A percentile compares a stretch with the other conserved stretches of the same genome.
Conservation (phyloP, 1,140 invertebrate species). For the Solen grandis region DNA sequence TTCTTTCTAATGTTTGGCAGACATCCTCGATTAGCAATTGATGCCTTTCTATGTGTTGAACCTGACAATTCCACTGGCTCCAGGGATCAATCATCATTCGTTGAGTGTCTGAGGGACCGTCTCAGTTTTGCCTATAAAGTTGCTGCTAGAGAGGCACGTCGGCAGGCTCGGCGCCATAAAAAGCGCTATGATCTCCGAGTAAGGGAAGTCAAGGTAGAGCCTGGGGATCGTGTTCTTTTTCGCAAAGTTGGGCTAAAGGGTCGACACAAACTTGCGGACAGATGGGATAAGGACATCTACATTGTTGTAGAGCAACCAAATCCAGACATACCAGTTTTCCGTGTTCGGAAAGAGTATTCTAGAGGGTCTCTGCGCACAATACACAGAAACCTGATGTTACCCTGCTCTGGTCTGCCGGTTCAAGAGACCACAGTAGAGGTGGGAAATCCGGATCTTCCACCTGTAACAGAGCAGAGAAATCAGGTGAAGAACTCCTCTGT, state of each 20-base stretch:
- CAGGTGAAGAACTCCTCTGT: too few relatives aligned
- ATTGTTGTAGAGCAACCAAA: neutral
- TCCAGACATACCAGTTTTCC: conserved; percentile 16
- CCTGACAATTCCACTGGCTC: neutral
- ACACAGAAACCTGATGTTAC: conserved; percentile 18
- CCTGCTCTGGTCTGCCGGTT: neutral
- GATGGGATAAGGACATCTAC: conserved; percentile 20
- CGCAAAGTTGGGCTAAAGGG: too few relatives aligned
- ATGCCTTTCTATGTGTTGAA: conserved; percentile 3
- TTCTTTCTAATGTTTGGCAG: too few relatives aligned
- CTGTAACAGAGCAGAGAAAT: too few relatives aligned
- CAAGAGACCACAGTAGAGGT: too few relatives aligned
- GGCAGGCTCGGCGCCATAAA: too few relatives aligned
- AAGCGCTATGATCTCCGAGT: too few relatives aligned
- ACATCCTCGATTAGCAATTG: conserved; percentile 30
- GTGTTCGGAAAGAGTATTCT: neutral
- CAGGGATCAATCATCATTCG: neutral
- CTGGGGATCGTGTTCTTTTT: too few relatives aligned
- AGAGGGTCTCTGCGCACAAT: neutral
- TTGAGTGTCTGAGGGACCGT: neutral
- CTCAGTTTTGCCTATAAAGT: conserved; percentile 25
- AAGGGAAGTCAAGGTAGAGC: too few relatives aligned
- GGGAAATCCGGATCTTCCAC: too few relatives aligned
- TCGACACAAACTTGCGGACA: too few relatives aligned
- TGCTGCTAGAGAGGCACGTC: conserved; percentile 4